These are phyloP conservation scores for Phaonia tiefii DNA, from an alignment of 2,888 invertebrate genomes.

Conservation along the genomic window DNA sequence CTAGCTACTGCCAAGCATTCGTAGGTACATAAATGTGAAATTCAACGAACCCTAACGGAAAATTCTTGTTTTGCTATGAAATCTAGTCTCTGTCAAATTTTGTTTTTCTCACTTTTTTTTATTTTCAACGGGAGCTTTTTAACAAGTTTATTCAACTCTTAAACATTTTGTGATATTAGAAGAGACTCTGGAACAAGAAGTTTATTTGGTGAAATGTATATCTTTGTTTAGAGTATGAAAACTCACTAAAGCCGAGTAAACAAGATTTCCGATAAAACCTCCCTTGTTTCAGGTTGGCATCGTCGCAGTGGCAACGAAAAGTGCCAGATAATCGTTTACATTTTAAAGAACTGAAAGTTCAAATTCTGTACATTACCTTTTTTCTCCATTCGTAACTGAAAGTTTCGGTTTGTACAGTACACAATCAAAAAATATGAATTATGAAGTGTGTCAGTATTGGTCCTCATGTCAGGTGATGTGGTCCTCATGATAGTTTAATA, in stretches of 20 bases:
- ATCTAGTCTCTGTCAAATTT: conserved; percentile 24
- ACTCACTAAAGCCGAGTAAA: conserved; percentile 26
- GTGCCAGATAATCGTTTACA: too few species aligned
- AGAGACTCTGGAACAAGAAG: background rate
- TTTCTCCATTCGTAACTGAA: too few species aligned
- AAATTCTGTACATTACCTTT: too few species aligned
- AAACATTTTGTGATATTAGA: conserved; percentile 21
- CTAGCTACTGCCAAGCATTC: background rate
- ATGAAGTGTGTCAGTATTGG: too few species aligned
- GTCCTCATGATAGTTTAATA: too few species aligned
- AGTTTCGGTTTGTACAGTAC: too few species aligned
- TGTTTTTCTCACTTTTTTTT: background rate
- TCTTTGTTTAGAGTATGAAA: conserved; percentile 37
- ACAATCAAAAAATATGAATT: too few species aligned
- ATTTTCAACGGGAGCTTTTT: conserved; percentile 44
- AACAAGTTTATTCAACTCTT: conserved; percentile 64
- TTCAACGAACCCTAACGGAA: conserved; percentile 65
- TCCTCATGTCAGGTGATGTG: too few species aligned
- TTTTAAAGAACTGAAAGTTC: too few species aligned
- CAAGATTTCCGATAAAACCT: background rate
- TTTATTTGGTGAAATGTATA: conserved; percentile 53
- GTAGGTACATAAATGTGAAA: conserved; percentile 16
- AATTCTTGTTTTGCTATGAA: conserved; percentile 15
- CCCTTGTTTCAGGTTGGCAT: conserved; percentile 4
- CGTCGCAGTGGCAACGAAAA: too few species aligned